Percentiles rank a stretch among this genome's conserved stretches.
phyloP scores from a whole-genome alignment of 2,113 vertebrate genomes.

The Peucedramus taeniatus region DNA sequence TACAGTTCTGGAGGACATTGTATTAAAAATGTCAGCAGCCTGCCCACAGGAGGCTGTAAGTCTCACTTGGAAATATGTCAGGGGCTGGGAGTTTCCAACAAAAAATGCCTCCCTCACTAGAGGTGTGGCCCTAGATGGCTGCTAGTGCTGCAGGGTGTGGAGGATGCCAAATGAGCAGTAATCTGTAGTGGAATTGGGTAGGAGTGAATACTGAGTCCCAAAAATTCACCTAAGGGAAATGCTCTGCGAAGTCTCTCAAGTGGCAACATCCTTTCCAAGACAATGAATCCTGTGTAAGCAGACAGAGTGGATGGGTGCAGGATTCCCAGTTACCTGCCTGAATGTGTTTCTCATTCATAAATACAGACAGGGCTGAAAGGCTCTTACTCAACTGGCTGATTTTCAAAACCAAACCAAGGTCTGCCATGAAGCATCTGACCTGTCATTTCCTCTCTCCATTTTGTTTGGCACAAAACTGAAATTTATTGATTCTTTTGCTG shows the following conservation, averaged over 20 bases:
- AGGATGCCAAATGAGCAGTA: background rate
- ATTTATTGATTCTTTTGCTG: slow-evolving; percentile 4
- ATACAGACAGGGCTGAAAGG: background rate
- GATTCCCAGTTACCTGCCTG: background rate
- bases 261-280: background rate
- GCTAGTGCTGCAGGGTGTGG: background rate
- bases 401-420: background rate
- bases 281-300: background rate
- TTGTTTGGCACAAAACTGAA: background rate
- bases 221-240: background rate
- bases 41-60: background rate
- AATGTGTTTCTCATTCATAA: background rate
- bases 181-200: background rate
- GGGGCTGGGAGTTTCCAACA: background rate
- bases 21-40: background rate
- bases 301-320: background rate
- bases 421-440: background rate
- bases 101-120: background rate
- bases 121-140: background rate
- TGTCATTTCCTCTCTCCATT: background rate
- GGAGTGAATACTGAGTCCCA: background rate
- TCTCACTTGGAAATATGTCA: background rate
- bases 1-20: background rate
- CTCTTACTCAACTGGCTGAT: background rate
- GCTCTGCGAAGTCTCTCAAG: background rate